Percentiles rank a stretch among this genome's conserved stretches.
Evolutionary conservation across 2,113 vertebrate species (phyloP).

Genomic region (Dicaeum eximium): DNA sequence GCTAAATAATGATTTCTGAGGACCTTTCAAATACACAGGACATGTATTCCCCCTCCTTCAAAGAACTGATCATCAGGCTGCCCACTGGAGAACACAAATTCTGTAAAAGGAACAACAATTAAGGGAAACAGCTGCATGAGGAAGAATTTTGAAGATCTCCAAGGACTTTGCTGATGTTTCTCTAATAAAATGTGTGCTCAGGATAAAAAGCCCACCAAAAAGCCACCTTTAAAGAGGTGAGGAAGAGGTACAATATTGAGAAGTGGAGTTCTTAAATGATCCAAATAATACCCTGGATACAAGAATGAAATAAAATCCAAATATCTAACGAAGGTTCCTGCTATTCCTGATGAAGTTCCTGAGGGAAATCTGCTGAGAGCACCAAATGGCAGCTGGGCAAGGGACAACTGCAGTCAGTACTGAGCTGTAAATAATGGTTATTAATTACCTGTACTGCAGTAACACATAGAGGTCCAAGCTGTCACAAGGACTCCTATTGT

Average conservation of each 20-base stretch:
- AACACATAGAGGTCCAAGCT: background rate
- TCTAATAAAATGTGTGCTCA: background rate
- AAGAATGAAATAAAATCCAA: background rate
- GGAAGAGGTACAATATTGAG: background rate
- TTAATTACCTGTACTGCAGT: background rate
- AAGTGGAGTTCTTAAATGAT: background rate
- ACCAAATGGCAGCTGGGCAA: background rate
- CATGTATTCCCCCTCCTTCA: rapidly evolving
- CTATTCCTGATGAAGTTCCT: background rate
- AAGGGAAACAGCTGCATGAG: background rate
- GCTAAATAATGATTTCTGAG: background rate
- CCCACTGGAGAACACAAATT: background rate
- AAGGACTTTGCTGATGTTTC: background rate
- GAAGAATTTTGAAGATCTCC: background rate
- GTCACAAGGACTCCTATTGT: background rate
- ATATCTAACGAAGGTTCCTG: background rate
- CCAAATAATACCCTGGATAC: background rate
- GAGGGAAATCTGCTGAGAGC: background rate
- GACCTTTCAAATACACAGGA: background rate
- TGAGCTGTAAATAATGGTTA: slow-evolving; percentile 11
- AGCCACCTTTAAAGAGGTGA: background rate
- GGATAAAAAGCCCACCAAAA: background rate
- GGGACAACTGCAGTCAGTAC: background rate
- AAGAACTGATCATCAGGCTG: background rate
- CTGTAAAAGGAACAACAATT: background rate